Evolutionary conservation across 2,888 invertebrate genomes (phyloP).

Genomic region (Pterostichus niger): DNA sequence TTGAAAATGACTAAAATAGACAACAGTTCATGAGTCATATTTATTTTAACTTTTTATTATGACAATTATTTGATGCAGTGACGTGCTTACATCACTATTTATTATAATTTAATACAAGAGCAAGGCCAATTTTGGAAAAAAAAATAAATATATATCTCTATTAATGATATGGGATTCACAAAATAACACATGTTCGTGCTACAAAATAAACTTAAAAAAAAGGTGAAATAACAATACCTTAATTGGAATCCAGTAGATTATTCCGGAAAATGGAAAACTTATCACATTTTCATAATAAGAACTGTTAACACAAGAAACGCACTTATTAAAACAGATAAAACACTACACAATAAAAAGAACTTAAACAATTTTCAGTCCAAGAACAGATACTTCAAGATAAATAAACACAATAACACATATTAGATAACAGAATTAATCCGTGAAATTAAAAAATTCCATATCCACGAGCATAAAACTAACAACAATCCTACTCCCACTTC

Average conservation of each 20-base stretch:
- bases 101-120: neutral
- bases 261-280: conserved; percentile 11
- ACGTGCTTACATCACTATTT: conserved; percentile 18
- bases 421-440: conserved; percentile 32
- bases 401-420: conserved; percentile 43
- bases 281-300: conserved; percentile 40
- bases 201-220: neutral
- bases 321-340: conserved; percentile 6
- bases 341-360: conserved; percentile 35
- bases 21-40: conserved; percentile 10
- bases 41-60: conserved; percentile 38
- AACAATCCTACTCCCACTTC: neutral
- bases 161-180: neutral
- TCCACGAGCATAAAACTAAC: conserved; percentile 12
- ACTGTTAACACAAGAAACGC: conserved; percentile 28
- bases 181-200: neutral
- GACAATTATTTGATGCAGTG: conserved; percentile 29
- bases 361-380: conserved; percentile 6
- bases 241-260: conserved; percentile 6
- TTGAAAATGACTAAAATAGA: conserved; percentile 5
- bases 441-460: conserved; percentile 23
- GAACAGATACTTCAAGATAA: neutral
- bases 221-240: conserved; percentile 7
- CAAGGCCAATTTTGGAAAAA: conserved; percentile 2
- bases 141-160: neutral